A percentile compares a stretch with the other conserved stretches of the same genome.
phyloP scores from a whole-genome alignment of 2,797 vertebrate genomes.

The Oreochromis grahami region DNA sequence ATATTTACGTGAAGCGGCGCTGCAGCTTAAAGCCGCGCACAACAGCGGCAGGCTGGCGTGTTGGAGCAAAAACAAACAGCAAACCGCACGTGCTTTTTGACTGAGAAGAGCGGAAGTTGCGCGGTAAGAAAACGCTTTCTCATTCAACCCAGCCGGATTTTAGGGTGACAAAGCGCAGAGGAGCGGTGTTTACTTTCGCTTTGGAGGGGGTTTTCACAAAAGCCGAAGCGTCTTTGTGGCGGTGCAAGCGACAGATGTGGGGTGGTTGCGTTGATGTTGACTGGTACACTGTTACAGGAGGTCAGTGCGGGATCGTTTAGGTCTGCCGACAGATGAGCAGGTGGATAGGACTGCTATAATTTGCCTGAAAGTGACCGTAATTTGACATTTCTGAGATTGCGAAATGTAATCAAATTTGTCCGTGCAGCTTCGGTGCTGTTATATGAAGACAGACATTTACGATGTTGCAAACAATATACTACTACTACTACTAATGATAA shows the following conservation, averaged over 20 bases:
- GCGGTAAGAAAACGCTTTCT: conserved; percentile 44
- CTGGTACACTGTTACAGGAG: not conserved
- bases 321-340: not conserved
- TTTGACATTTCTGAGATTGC: not conserved
- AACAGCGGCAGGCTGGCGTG: not conserved
- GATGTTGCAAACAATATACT: not conserved
- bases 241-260: not conserved
- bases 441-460: not conserved
- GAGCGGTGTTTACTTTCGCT: conserved; percentile 34
- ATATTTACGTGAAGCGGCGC: not conserved
- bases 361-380: not conserved
- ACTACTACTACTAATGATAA: not conserved
- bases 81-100: conserved; percentile 16
- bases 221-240: not conserved
- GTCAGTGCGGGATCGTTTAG: not conserved
- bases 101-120: conserved; percentile 20
- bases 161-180: not conserved
- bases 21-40: not conserved
- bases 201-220: not conserved
- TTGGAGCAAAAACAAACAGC: not conserved
- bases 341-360: not conserved
- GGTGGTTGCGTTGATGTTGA: not conserved
- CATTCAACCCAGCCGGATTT: not conserved
- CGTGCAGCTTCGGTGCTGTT: not conserved
- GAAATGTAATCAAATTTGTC: not conserved